Conservation (phyloP, 2,113 vertebrate genomes). For the Phycodurus eques region DNA sequence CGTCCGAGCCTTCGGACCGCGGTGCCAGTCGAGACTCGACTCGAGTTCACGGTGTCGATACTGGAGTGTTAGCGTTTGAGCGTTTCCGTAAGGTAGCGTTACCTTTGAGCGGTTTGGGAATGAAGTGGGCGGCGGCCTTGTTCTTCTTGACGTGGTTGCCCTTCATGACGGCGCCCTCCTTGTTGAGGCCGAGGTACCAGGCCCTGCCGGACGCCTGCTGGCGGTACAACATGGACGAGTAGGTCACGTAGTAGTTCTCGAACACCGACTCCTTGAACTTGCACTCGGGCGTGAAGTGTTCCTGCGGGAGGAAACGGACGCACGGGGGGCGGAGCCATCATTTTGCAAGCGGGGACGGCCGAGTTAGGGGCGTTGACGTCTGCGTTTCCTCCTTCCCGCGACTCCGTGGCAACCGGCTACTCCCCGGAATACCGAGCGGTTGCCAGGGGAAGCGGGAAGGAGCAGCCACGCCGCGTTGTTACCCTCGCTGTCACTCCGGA, state of each 20-base stretch:
- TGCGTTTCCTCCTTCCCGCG: conserved; percentile 66
- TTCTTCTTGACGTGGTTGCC: conserved; percentile 98
- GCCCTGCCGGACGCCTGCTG: conserved; percentile 95
- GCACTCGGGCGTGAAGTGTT: conserved; percentile 98
- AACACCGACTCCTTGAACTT: conserved; percentile 99
- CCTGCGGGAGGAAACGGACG: conserved; percentile 66
- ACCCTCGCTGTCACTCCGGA: too few species aligned
- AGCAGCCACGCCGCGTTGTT: not conserved
- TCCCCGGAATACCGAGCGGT: conserved; percentile 68
- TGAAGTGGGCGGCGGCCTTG: conserved; percentile 95
- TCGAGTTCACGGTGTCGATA: too few species aligned
- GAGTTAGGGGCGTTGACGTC: conserved; percentile 53
- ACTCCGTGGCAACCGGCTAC: conserved; percentile 67
- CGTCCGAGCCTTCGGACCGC: too few species aligned
- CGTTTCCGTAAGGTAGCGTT: conserved; percentile 10
- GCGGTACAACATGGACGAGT: conserved; percentile 97
- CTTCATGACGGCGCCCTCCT: conserved; percentile 98
- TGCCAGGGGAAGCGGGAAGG: conserved; percentile 31
- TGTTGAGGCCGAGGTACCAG: conserved; percentile 98
- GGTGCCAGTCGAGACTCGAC: too few species aligned
- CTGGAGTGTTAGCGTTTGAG: not conserved
- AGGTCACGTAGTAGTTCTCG: conserved; percentile 99
- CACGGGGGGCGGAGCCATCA: not conserved
- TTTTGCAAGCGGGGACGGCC: not conserved
- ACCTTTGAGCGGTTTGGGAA: conserved; percentile 99